Evolutionary conservation across 2,888 invertebrate species (phyloP), one percentile per base, ranked within the genome.

Genomic region (Platycheirus rosarum): DNA sequence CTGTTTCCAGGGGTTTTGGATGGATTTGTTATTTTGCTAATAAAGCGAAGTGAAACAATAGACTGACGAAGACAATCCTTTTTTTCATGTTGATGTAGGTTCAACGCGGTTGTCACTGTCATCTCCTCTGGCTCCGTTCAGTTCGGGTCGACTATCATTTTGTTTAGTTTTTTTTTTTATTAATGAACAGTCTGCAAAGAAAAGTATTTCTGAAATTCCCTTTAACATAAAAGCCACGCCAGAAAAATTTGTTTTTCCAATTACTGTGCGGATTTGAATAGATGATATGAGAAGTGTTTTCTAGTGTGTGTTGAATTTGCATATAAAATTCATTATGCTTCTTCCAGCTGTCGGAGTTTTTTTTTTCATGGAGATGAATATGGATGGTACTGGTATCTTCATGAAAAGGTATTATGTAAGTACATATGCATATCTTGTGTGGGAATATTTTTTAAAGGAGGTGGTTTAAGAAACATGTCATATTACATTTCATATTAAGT

Each of bases 51-150:
- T 42, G 29, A 26, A 71, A 82, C 71, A 76, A 82, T 55, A 42
- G 66, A 23, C 26, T 71, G 76, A 62, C 80, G 48, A 55, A 76
- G 71, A 82, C 70, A 76, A 82, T 82, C 71, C 76, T 68, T 76
- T 53, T 42, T 37, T 57, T 60, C 51, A 51, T 42, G 14, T 49
- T 69, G 55, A 46, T 55, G 42, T 69, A 57, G 65, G 63, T 80
- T 65, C 80, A 76, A 65, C 48, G 55, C 16, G 37, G 49, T 60
- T 48, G 53, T 32, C 20, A 32, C 51, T 48, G 53, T 32, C 20
- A 32, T 55, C 29, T 44, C 32, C 13, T 16, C 6, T 37, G 40
- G 46, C 65, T 55, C 16, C 11, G 44, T 18, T 16, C 11, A 9
- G 44, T 18, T 16, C 11, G 20, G 13, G 32, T 44, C 26, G 53